A percentile compares a stretch with the other conserved stretches of the same genome.
These are phyloP conservation scores for Drosophila rhopaloa DNA, from an alignment of 1,140 invertebrate species.

Conservation along the genomic window DNA sequence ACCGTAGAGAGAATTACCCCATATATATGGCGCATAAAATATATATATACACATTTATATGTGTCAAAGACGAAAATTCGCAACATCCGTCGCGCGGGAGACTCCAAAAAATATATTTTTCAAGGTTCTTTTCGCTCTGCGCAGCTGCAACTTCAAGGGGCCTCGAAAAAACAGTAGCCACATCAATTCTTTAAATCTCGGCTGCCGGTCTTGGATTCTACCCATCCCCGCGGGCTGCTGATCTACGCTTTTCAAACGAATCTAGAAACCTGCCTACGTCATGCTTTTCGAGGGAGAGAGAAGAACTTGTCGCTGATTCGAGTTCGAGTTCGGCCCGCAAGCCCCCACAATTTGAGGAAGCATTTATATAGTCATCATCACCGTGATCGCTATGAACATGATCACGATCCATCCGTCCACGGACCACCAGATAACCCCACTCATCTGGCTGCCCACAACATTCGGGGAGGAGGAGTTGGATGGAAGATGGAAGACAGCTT, in stretches of 20 bases:
- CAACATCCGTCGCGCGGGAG: slow-evolving; percentile 62
- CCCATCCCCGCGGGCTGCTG: slow-evolving; percentile 18
- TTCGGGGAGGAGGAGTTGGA: slow-evolving; percentile 9
- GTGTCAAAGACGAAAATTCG: slow-evolving; percentile 66
- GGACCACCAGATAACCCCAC: slow-evolving; percentile 57
- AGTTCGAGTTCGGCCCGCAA: slow-evolving; percentile 23
- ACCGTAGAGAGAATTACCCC: slow-evolving; percentile 73
- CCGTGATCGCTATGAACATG: slow-evolving; percentile 46
- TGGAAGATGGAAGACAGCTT: slow-evolving; percentile 8
- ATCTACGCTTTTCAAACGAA: slow-evolving; percentile 64
- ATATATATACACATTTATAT: slow-evolving; percentile 28
- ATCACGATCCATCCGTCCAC: slow-evolving; percentile 48
- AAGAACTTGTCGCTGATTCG: slow-evolving; percentile 60
- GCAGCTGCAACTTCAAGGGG: slow-evolving; percentile 58
- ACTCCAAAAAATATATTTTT: slow-evolving; percentile 5
- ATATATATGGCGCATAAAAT: slow-evolving; percentile 40
- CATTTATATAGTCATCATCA: slow-evolving; percentile 55
- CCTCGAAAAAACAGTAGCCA: slow-evolving; percentile 40
- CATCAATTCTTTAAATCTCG: slow-evolving; percentile 37
- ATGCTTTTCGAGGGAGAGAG: slow-evolving; percentile 35
- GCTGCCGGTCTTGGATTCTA: slow-evolving; percentile 48
- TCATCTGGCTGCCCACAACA: slow-evolving; percentile 43
- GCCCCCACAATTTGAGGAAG: slow-evolving; percentile 45
- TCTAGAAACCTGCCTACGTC: slow-evolving; percentile 60
- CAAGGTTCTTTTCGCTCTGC: slow-evolving; percentile 8